Evolutionary conservation across 2,888 invertebrate genomes (phyloP).

Genomic region (Diachrysia chrysitis): DNA sequence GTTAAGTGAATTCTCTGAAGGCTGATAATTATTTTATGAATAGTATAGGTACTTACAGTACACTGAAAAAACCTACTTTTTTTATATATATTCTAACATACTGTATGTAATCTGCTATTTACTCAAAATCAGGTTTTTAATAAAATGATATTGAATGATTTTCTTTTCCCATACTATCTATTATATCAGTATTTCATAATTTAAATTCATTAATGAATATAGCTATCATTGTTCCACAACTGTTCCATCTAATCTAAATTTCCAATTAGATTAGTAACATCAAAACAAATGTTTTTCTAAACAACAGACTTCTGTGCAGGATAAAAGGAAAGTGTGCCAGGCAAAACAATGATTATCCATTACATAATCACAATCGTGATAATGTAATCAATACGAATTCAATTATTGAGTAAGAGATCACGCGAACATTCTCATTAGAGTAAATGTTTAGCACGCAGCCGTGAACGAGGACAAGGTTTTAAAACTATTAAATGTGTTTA

Average conservation of each 20-base stretch:
- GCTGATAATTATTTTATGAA: too few species aligned
- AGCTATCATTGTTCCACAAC: neutral
- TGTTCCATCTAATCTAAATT: neutral
- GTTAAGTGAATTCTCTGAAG: too few species aligned
- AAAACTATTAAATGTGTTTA: constrained; percentile 8
- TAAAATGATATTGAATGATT: too few species aligned
- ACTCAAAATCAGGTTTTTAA: too few species aligned
- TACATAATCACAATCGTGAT: constrained; percentile 38
- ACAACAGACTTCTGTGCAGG: constrained; percentile 4
- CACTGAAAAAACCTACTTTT: too few species aligned
- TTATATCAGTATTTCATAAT: neutral
- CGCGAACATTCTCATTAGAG: constrained; percentile 13
- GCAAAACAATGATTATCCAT: constrained; percentile 8
- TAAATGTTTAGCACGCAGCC: constrained; percentile 19
- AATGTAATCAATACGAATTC: constrained; percentile 24
- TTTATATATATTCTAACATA: too few species aligned
- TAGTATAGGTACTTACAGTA: too few species aligned
- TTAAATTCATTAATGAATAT: neutral
- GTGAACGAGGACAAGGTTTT: constrained; percentile 40
- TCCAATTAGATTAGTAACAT: neutral
- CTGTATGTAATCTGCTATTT: too few species aligned
- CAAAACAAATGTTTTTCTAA: neutral
- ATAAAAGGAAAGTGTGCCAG: constrained; percentile 24
- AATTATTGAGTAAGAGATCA: constrained; percentile 19
- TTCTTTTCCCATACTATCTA: neutral